Base-by-base conservation (phyloP, 2,797 vertebrate species). In the Mus minutoides region DNA sequence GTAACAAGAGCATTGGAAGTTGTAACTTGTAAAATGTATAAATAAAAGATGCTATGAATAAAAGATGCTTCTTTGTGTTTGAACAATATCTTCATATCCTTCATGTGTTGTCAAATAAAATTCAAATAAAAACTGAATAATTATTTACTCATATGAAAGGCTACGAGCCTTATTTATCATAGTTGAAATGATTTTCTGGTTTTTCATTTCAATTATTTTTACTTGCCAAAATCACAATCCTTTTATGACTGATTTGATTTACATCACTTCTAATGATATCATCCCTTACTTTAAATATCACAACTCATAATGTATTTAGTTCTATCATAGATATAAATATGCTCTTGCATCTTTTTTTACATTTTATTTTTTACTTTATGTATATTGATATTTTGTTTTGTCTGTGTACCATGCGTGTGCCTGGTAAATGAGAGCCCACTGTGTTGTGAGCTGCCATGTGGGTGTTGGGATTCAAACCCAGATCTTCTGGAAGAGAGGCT, bases 231-330 rank as follows among this genome's bases (percentile, higher is more conserved):
- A n/a, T 90, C 76, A 92, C 87, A 96, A 96, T 75, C 91, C 49
- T 94, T 90, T 77, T 77, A 79, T 49, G 78, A 54, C 46, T 95
- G 34, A 96, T 80, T 91, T 4, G 2, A 87, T 77, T 93, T 40
- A 34, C 49, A n/a, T 91, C 87, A 71, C 73, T 96, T 94, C 95
- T 90, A 84, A 94, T 84, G 12, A 46, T 92, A 83, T 83, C 89
- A 78, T 83, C 93, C 84, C 82, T 79, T 79, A 60, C 43, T 89
- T 97, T 96, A 96, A 96, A 96, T 95, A 94, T 69, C 64, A 8
- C 40, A 92, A 94, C 71, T 90, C 76, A 56, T n/a, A 52, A 69
- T 86, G 22, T 14, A 89, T 91, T 94, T 96, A 69, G 17, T 49
- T 88, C 73, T 58, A 46, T 52, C 80, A 7, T 88, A 52, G 34